phyloP scores from a whole-genome alignment of 2,888 invertebrate species.

The Pardosa pseudoannulata region DNA sequence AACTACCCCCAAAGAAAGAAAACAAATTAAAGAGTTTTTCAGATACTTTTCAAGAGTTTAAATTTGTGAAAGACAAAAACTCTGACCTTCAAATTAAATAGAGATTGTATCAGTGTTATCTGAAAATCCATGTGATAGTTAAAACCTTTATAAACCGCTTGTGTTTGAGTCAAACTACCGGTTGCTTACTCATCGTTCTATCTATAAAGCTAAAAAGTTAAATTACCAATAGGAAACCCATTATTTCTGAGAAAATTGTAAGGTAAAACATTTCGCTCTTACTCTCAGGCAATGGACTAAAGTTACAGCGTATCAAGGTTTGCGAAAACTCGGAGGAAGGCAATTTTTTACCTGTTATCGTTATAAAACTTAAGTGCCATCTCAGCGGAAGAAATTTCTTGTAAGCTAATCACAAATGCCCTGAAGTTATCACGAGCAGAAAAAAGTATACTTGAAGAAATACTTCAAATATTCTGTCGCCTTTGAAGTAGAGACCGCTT shows the following conservation, averaged over 20 bases:
- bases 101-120: too few species aligned
- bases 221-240: background rate
- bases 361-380: conserved; percentile 40
- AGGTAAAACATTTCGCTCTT: background rate
- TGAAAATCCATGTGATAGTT: too few species aligned
- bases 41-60: too few species aligned
- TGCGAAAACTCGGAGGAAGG: background rate
- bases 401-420: conserved; percentile 48
- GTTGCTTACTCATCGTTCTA: too few species aligned
- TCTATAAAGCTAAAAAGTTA: too few species aligned
- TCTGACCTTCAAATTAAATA: too few species aligned
- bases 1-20: too few species aligned
- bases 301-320: background rate
- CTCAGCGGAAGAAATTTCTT: conserved; percentile 44
- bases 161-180: too few species aligned
- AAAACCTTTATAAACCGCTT: too few species aligned
- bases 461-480: conserved; percentile 32
- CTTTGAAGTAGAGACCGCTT: conserved; percentile 36
- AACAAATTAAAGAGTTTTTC: too few species aligned
- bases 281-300: background rate
- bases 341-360: conserved; percentile 23
- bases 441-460: background rate
- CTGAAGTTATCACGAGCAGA: conserved; percentile 22
- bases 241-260: conserved; percentile 11
- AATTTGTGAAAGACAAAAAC: too few species aligned